Evolutionary conservation across 2,113 vertebrate species (phyloP).

Genomic region (Neodon shergylaensis): DNA sequence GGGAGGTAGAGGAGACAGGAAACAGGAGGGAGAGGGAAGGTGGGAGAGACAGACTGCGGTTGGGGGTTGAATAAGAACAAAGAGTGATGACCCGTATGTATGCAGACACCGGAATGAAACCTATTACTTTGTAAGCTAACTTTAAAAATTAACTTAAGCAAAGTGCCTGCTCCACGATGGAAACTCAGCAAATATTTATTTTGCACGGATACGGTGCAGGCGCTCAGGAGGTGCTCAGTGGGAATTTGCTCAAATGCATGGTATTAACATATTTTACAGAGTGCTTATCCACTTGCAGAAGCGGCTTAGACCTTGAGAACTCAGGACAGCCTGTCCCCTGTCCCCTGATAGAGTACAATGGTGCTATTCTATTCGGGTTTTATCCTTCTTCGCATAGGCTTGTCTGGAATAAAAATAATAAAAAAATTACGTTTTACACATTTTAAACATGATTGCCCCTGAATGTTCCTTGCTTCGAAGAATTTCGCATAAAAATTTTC

Average conservation of each 20-base stretch:
- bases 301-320: conserved; percentile 26
- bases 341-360: neutral
- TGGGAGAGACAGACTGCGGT: too few species aligned
- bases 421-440: neutral
- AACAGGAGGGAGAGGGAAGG: neutral
- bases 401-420: neutral
- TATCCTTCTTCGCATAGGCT: neutral
- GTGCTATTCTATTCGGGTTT: neutral
- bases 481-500: neutral
- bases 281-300: neutral
- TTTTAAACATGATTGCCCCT: neutral
- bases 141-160: neutral
- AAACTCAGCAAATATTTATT: neutral
- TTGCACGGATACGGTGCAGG: neutral
- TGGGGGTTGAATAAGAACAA: neutral
- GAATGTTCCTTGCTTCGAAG: neutral
- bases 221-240: neutral
- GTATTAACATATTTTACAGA: conserved; percentile 23
- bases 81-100: neutral
- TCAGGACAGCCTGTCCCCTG: neutral
- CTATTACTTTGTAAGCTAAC: neutral
- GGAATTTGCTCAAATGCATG: conserved; percentile 35
- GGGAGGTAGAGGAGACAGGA: neutral
- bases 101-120: neutral
- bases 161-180: neutral